Conservation (phyloP, 2,888 invertebrate genomes). For the Drosophila mimica region DNA sequence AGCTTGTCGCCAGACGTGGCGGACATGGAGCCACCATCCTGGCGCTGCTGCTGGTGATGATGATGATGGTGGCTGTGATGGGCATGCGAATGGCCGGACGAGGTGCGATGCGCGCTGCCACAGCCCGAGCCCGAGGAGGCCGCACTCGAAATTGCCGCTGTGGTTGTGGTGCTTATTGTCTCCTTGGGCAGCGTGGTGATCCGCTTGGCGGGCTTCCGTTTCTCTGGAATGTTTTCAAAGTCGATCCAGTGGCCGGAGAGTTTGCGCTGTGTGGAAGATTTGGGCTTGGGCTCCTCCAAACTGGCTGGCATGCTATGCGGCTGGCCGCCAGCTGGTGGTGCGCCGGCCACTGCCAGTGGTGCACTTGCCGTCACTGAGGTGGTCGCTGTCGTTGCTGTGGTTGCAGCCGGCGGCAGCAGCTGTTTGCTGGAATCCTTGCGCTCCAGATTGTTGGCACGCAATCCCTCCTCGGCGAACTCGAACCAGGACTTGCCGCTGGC, state of each 20-base stretch:
- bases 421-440: slow-evolving; percentile 82
- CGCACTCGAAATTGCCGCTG: slow-evolving; percentile 45
- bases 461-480: slow-evolving; percentile 88
- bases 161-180: slow-evolving; percentile 51
- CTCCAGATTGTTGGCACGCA: slow-evolving; percentile 84
- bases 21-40: slow-evolving; percentile 28
- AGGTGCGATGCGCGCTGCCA: slow-evolving; percentile 30
- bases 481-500: slow-evolving; percentile 86
- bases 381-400: slow-evolving; percentile 1
- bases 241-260: slow-evolving; percentile 91
- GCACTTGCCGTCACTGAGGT: slow-evolving; percentile 1
- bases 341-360: neutral
- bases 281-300: slow-evolving; percentile 58
- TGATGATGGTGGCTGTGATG: slow-evolving; percentile 43
- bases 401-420: slow-evolving; percentile 57
- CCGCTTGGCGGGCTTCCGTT: slow-evolving; percentile 91
- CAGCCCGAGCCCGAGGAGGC: slow-evolving; percentile 39
- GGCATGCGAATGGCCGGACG: slow-evolving; percentile 26
- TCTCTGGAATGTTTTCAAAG: slow-evolving; percentile 94
- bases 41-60: slow-evolving; percentile 44
- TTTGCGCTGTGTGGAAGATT: slow-evolving; percentile 80
- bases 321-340: neutral
- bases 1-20: slow-evolving; percentile 80
- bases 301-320: slow-evolving; percentile 6
- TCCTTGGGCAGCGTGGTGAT: slow-evolving; percentile 91